Evolutionary conservation across 2,113 vertebrate genomes (phyloP), one percentile per base, ranked within the genome.

Genomic region (Dicaeum eximium): DNA sequence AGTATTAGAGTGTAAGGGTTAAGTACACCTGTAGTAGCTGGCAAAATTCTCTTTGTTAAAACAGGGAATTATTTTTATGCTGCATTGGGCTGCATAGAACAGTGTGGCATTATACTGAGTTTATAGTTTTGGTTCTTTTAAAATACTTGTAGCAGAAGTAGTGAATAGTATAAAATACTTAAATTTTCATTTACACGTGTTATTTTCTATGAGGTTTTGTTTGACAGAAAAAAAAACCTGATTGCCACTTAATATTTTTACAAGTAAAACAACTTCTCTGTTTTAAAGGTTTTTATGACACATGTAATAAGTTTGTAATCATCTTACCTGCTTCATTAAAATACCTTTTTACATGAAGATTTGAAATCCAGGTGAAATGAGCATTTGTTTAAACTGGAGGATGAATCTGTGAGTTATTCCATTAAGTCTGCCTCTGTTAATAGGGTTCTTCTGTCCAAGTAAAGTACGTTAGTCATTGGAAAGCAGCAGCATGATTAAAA

Each of bases 1-100:
- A 73, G 31, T 79, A 64, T 94, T 88, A 78, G 62, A 97, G 61
- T 44, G 13, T 74, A 38, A 53, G 40, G 71, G 82, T 86, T 85
- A 90, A 92, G 38, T 5, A 2, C 35, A 85, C 33, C 42, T 67
- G 11, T 48, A 81, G n/a, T 77, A 72, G 44, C 47, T 77, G 42
- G 42, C 77, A 95, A 96, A 94, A 94, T 83, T 88, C 79, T 72
- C 12, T 67, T 86, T 47, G 35, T 65, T 81, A 60, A 77, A 87
- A 88, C 24, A n/a, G 11, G 33, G 1, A 65, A 51, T 88, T 74
- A 67, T 69, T 77, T 80, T 87, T 77, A 42, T 74, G 30, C n/a
- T 84, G 60, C 7, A 19, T 17, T 73, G 23, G 50, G 37, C 78
- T 67, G 24, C 64, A 31, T 19, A 20, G 14, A 90, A 72, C 57